A percentile compares a stretch with the other conserved stretches of the same genome.
These are phyloP conservation scores for human DNA, from an alignment of 2,113 vertebrate species.

Conservation along the genomic window GRCh38 chr2:150906501-150907000, in stretches of 20 bases:
- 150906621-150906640: neutral
- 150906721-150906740: neutral
- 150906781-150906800: neutral
- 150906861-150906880: neutral
- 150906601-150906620: neutral
- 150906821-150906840: neutral
- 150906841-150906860: neutral
- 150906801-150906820: neutral
- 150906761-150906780: neutral
- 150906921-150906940: neutral
- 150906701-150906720: neutral
- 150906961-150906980: neutral
- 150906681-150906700: neutral
- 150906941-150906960: neutral
- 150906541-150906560: neutral
- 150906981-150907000: neutral
- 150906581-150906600: neutral
- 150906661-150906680: neutral
- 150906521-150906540: neutral
- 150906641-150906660: neutral
- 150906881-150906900: neutral
- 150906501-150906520: conserved; percentile 12
- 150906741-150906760: neutral
- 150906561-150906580: neutral
- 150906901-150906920: neutral